phyloP scores from a whole-genome alignment of 2,113 vertebrate species.

The Aepyceros melampus region DNA sequence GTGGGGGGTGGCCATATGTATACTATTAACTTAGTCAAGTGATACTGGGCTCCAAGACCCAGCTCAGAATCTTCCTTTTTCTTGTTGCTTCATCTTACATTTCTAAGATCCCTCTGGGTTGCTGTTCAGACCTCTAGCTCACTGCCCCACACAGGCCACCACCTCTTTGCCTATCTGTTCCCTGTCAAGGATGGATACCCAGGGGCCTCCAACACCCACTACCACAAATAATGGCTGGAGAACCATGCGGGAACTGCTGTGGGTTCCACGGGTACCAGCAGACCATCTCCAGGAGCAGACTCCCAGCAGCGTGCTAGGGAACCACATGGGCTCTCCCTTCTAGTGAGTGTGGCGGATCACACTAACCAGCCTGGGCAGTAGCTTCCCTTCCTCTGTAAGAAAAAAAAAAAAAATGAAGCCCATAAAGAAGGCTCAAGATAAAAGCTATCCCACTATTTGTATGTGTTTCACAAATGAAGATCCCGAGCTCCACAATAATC shows the following conservation, averaged over 20 bases:
- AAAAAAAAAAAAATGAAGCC: background rate
- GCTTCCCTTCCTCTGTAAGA: background rate
- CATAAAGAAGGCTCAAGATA: background rate
- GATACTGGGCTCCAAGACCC: background rate
- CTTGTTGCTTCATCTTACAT: background rate
- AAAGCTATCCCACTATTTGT: background rate
- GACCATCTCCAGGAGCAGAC: background rate
- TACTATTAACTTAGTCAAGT: background rate
- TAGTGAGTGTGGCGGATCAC: background rate
- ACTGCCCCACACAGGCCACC: background rate
- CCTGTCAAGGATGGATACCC: no score
- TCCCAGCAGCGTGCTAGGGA: background rate
- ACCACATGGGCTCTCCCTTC: accelerated
- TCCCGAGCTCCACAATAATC: background rate
- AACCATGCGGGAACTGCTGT: accelerated
- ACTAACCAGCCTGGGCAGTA: background rate
- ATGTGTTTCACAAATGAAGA: background rate
- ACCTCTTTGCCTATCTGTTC: accelerated
- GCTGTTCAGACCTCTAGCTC: background rate
- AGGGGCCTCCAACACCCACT: background rate
- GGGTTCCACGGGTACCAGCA: background rate
- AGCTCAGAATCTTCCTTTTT: background rate
- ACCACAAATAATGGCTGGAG: background rate
- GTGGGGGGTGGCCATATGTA: background rate
- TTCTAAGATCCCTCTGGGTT: background rate